These are phyloP conservation scores for Garrulus glandarius DNA, from an alignment of 2,797 vertebrate species.

Conservation along the genomic window DNA sequence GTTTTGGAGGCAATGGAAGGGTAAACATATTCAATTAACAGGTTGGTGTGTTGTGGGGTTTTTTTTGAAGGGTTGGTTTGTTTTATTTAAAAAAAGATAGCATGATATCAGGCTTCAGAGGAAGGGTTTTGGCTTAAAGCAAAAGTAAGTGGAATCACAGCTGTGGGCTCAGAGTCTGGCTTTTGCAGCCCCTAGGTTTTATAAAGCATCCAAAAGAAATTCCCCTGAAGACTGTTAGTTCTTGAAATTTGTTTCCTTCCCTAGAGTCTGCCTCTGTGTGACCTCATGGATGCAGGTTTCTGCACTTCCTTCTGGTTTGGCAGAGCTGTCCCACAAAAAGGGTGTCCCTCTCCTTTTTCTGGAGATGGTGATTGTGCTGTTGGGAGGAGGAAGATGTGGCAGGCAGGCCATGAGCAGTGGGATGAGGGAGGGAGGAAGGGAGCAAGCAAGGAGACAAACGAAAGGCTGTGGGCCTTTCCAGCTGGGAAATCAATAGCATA, in stretches of 20 bases:
- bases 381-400: not conserved
- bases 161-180: not conserved
- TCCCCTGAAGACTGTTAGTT: not conserved
- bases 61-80: not conserved
- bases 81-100: not conserved
- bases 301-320: not conserved
- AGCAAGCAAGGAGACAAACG: not conserved
- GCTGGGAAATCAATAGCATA: slow-evolving; percentile 36
- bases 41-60: not conserved
- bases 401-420: not conserved
- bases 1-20: not conserved
- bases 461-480: slow-evolving; percentile 1
- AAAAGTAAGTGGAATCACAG: not conserved
- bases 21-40: not conserved
- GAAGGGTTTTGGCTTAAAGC: not conserved
- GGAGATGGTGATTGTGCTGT: not conserved
- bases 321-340: not conserved
- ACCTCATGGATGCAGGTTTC: not conserved
- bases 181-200: not conserved
- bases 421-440: not conserved
- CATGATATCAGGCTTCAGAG: not conserved
- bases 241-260: not conserved
- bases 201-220: not conserved
- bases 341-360: not conserved
- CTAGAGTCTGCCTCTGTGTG: not conserved